phyloP scores from a whole-genome alignment of 2,113 vertebrate species.

The Mirounga angustirostris region DNA sequence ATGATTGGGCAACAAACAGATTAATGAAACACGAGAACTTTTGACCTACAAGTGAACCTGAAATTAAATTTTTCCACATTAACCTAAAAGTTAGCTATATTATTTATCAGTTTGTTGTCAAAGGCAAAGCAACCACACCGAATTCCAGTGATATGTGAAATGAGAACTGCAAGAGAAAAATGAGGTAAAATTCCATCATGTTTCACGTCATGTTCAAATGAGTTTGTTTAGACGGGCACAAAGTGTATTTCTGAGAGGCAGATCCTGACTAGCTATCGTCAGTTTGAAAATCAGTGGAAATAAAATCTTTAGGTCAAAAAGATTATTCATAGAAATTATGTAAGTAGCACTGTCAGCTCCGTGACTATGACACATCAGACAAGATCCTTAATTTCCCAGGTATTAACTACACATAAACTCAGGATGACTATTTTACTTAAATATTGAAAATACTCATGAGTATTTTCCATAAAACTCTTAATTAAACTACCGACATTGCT shows the following conservation, averaged over 20 bases:
- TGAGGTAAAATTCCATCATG: too few species aligned
- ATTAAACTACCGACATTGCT: background rate
- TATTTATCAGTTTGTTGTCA: background rate
- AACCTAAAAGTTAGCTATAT: background rate
- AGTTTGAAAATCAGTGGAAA: background rate
- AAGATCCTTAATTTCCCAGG: background rate
- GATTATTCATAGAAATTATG: background rate
- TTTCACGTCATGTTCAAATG: background rate
- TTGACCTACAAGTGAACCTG: slow-evolving; percentile 43
- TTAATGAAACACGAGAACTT: background rate
- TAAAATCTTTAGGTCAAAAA: background rate
- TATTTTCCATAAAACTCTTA: background rate
- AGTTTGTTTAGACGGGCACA: background rate
- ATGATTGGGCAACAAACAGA: background rate
- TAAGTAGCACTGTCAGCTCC: background rate
- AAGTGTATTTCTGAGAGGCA: background rate
- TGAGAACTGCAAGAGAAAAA: background rate
- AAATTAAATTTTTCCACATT: background rate
- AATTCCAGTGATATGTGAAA: background rate
- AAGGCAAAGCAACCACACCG: background rate
- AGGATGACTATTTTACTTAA: background rate
- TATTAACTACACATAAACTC: background rate
- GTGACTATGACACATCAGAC: background rate
- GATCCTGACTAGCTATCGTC: too few species aligned
- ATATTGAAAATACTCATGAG: background rate